These are phyloP conservation scores for Pachyramphus minor DNA, from an alignment of 2,113 vertebrate species.

Conservation along the genomic window DNA sequence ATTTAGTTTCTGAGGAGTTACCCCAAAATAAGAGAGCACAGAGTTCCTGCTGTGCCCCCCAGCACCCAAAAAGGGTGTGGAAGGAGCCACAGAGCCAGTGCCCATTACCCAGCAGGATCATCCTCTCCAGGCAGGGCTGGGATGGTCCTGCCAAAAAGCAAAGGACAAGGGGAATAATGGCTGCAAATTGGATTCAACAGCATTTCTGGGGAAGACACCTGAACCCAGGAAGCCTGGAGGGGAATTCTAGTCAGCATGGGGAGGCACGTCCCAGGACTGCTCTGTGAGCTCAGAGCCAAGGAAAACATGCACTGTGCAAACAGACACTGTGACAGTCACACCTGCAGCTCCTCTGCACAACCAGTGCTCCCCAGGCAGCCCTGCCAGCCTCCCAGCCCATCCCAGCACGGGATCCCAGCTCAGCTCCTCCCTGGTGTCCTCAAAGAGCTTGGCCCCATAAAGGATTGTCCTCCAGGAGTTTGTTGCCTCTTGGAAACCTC, in stretches of 20 bases:
- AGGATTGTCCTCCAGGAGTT: not conserved
- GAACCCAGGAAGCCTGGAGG: not conserved
- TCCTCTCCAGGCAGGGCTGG: not conserved
- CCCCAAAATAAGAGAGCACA: not conserved
- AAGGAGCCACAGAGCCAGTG: not conserved
- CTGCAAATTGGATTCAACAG: not conserved
- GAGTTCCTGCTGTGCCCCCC: not conserved
- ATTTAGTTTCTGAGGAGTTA: not conserved
- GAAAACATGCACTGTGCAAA: not conserved
- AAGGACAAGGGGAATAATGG: not conserved
- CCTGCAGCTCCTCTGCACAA: not conserved
- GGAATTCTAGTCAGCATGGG: not conserved
- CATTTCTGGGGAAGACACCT: not conserved
- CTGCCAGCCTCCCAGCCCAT: not conserved
- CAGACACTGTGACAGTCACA: not conserved
- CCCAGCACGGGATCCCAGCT: fast-evolving
- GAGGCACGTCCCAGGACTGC: not conserved
- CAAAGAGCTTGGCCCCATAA: fast-evolving
- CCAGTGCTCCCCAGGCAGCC: not conserved
- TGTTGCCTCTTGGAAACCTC: not conserved
- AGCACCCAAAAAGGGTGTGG: fast-evolving
- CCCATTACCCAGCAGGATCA: not conserved
- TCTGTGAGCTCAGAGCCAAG: not conserved
- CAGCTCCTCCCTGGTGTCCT: not conserved
- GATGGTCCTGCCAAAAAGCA: not conserved